Conservation (phyloP, 2,888 invertebrate genomes). For the Cosmia trapezina region DNA sequence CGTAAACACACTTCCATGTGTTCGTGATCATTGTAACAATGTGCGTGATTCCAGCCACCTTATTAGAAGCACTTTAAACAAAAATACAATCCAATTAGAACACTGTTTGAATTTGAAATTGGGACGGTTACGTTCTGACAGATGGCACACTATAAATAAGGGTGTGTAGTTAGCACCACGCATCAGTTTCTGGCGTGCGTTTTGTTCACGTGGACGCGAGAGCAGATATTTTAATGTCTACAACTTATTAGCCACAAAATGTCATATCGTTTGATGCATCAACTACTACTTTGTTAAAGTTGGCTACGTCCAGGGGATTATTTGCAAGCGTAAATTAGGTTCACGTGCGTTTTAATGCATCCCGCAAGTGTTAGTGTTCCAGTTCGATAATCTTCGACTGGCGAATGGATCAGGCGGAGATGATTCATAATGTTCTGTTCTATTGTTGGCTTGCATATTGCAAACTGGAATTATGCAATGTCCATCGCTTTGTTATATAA, state of each 20-base stretch:
- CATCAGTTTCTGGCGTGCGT: slow-evolving; percentile 76
- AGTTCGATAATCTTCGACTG: slow-evolving; percentile 89
- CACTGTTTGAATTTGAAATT: slow-evolving; percentile 87
- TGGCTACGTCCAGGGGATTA: slow-evolving; percentile 78
- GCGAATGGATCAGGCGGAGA: slow-evolving; percentile 86
- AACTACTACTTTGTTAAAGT: slow-evolving; percentile 87
- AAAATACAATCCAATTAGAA: slow-evolving; percentile 90
- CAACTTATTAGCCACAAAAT: slow-evolving; percentile 84
- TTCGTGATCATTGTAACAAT: slow-evolving; percentile 86
- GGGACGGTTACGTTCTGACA: slow-evolving; percentile 88
- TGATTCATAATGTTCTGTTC: slow-evolving; percentile 88
- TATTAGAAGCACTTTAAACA: slow-evolving; percentile 88
- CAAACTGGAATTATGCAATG: slow-evolving; percentile 86
- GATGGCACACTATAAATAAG: slow-evolving; percentile 89
- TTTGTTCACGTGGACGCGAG: slow-evolving; percentile 75
- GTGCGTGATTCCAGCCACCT: slow-evolving; percentile 84
- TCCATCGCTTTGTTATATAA: slow-evolving; percentile 76
- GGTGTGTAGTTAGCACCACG: slow-evolving; percentile 77
- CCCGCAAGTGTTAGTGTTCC: slow-evolving; percentile 87
- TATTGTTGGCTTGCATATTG: slow-evolving; percentile 87
- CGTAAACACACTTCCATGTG: slow-evolving; percentile 87
- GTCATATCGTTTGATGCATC: slow-evolving; percentile 88
- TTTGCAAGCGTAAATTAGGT: slow-evolving; percentile 88
- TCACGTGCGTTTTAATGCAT: slow-evolving; percentile 90
- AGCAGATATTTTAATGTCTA: slow-evolving; percentile 83